phyloP scores from a whole-genome alignment of 92 coral and sea anemone species.

The Epizoanthus scotinus region DNA sequence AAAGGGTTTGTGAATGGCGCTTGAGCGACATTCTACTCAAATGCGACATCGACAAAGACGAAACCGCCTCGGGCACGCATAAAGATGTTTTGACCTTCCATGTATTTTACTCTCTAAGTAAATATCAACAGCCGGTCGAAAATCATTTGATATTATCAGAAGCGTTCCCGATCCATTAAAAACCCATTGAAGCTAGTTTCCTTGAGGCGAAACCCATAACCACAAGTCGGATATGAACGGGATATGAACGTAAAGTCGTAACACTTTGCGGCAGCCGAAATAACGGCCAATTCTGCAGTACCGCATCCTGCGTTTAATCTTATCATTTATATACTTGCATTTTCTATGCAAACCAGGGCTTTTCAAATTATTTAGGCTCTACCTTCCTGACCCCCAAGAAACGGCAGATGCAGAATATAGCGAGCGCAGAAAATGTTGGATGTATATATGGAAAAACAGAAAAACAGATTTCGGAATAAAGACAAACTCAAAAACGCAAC shows the following conservation, averaged over 20 bases:
- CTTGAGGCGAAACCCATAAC: slow-evolving; percentile 38
- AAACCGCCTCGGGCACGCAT: slow-evolving; percentile 9
- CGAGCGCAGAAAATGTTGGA: not conserved
- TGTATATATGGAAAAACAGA: not conserved
- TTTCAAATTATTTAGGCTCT: not conserved
- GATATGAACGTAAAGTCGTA: not conserved
- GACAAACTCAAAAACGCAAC: not conserved
- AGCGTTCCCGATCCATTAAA: slow-evolving; percentile 42
- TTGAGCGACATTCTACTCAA: slow-evolving; percentile 7
- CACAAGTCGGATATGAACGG: slow-evolving; percentile 6
- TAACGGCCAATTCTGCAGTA: not conserved
- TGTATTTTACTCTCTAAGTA: slow-evolving; percentile 16
- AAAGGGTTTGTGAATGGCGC: slow-evolving; percentile 11
- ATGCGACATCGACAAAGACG: not conserved
- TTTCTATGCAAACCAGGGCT: not conserved
- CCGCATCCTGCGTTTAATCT: not conserved
- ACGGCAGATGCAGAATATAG: not conserved
- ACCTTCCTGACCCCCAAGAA: not conserved
- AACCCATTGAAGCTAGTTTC: slow-evolving; percentile 30
- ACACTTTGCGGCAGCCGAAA: not conserved
- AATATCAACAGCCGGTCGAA: slow-evolving; percentile 37
- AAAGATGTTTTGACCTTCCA: slow-evolving; percentile 27
- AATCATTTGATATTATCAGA: slow-evolving; percentile 35
- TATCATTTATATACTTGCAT: not conserved
- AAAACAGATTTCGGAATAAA: not conserved